Evolutionary conservation across 2,797 vertebrate species (phyloP).

Genomic region (Eulemur albifrons): DNA sequence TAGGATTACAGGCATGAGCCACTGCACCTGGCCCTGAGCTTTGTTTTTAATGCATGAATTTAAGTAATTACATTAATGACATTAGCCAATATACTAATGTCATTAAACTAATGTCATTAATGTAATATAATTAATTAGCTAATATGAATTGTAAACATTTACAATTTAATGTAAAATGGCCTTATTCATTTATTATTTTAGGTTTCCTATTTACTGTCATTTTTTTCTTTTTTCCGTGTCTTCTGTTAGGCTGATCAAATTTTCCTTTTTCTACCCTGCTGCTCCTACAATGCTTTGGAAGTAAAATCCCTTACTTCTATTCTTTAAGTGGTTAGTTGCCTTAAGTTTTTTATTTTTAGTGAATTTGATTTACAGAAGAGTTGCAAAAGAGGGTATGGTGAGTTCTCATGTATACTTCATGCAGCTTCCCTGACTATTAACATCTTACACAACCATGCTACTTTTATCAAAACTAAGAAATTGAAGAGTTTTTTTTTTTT

Average conservation of each 20-base stretch:
- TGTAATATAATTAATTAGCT: neutral
- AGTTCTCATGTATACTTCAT: neutral
- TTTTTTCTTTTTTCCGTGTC: neutral
- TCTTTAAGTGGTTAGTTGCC: neutral
- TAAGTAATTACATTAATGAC: neutral
- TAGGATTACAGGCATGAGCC: too few species aligned
- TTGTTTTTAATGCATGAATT: neutral
- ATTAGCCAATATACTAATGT: neutral
- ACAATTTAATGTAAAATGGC: neutral
- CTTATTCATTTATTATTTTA: neutral
- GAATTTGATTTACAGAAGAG: neutral
- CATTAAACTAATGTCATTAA: neutral
- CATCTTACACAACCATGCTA: neutral
- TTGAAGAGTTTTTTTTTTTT: neutral
- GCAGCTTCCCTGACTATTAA: neutral
- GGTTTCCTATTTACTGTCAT: neutral
- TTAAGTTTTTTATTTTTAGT: neutral
- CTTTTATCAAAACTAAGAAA: neutral
- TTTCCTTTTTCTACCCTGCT: neutral
- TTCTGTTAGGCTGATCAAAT: neutral
- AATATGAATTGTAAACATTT: constrained; percentile 5
- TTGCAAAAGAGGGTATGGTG: neutral
- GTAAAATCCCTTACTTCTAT: neutral
- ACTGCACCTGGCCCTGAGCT: too few species aligned
- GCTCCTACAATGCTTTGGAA: neutral